Conservation (phyloP, 2,797 vertebrate genomes). For the Siniperca undulata region DNA sequence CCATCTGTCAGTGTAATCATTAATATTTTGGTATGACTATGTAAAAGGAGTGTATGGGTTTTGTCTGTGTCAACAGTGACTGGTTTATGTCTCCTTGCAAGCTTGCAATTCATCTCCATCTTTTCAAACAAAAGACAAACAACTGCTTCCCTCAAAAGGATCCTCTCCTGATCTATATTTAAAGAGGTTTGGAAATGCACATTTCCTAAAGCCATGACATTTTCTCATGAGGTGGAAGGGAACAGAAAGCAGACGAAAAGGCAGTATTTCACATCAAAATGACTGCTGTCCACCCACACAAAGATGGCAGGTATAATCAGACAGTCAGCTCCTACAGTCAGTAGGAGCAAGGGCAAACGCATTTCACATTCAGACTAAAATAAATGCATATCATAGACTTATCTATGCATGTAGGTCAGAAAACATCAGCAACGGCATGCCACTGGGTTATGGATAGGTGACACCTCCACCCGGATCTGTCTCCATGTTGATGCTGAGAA, state of each 20-base stretch:
- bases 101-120: slow-evolving; percentile 25
- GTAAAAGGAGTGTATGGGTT: not conserved
- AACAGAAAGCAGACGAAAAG: slow-evolving; percentile 29
- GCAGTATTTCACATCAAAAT: slow-evolving; percentile 52
- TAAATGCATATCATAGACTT: slow-evolving; percentile 30
- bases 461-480: slow-evolving; percentile 45
- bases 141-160: slow-evolving; percentile 13
- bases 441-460: slow-evolving; percentile 41
- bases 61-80: not conserved
- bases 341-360: slow-evolving; percentile 30
- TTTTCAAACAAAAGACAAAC: slow-evolving; percentile 28
- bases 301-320: slow-evolving; percentile 59
- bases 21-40: slow-evolving; percentile 4
- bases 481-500: slow-evolving; percentile 60
- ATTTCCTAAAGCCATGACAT: slow-evolving; percentile 28
- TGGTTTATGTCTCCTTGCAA: slow-evolving; percentile 13
- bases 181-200: slow-evolving; percentile 30
- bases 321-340: slow-evolving; percentile 58
- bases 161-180: slow-evolving; percentile 28
- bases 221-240: slow-evolving; percentile 14
- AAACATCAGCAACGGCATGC: slow-evolving; percentile 45
- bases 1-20: slow-evolving; percentile 33
- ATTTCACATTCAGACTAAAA: slow-evolving; percentile 53
- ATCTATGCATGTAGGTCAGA: slow-evolving; percentile 55
- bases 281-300: slow-evolving; percentile 67